These are phyloP conservation scores for Dioctria rufipes DNA, from an alignment of 2,888 invertebrate species.

Conservation along the genomic window DNA sequence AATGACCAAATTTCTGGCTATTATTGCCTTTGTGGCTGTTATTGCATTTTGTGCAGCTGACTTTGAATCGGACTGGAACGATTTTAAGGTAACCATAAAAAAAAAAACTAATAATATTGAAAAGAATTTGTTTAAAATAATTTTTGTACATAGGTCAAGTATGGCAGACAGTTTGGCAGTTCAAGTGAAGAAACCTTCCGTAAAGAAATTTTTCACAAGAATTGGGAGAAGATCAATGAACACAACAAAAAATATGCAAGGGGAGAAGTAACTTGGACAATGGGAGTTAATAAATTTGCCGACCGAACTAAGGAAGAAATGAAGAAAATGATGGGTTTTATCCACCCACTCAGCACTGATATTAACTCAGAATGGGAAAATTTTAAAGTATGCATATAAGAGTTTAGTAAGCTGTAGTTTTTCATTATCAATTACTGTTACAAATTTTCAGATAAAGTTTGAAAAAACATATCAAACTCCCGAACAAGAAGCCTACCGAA, in stretches of 20 bases:
- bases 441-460: background rate
- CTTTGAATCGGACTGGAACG: too few relatives aligned
- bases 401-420: too few relatives aligned
- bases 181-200: constrained; percentile 1
- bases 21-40: too few relatives aligned
- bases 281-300: constrained; percentile 29
- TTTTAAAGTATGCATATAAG: constrained; percentile 4
- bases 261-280: constrained; percentile 30
- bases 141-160: background rate
- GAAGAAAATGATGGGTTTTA: background rate
- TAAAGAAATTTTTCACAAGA: constrained; percentile 19
- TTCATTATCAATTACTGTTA: too few relatives aligned
- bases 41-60: too few relatives aligned
- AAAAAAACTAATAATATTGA: too few relatives aligned
- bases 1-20: too few relatives aligned
- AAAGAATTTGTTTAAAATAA: too few relatives aligned
- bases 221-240: constrained; percentile 17
- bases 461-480: background rate
- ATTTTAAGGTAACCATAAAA: too few relatives aligned
- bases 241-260: constrained; percentile 31
- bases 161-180: background rate
- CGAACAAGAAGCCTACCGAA: background rate
- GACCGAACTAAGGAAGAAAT: constrained; percentile 30
- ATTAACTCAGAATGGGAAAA: constrained; percentile 28
- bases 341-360: background rate